Conservation (phyloP, 2,113 vertebrate species). For the Harpagus bidentatus region DNA sequence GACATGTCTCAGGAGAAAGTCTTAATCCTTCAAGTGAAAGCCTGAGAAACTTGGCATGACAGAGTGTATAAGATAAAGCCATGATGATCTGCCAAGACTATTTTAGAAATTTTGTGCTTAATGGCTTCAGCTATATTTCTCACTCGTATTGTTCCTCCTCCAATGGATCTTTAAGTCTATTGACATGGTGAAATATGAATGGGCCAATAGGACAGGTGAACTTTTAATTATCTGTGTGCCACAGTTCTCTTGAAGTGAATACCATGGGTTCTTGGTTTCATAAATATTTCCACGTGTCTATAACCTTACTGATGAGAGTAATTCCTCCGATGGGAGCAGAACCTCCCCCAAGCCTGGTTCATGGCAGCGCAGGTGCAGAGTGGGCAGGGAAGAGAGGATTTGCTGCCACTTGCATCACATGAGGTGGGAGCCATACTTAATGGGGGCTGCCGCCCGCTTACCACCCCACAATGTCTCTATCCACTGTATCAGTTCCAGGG, state of each 20-base stretch:
- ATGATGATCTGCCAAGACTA: not conserved
- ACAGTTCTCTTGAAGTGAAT: not conserved
- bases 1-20: constrained; percentile 22
- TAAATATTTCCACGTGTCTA: not conserved
- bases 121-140: constrained; percentile 13
- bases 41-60: constrained; percentile 40
- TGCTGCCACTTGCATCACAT: not conserved
- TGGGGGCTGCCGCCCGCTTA: not conserved
- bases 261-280: not conserved
- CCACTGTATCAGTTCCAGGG: not conserved
- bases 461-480: not conserved
- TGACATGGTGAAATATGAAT: not conserved
- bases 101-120: constrained; percentile 30
- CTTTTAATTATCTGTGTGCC: not conserved
- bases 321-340: not conserved
- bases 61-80: constrained; percentile 16
- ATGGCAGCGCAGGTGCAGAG: not conserved
- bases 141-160: not conserved
- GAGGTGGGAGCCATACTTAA: not conserved
- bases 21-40: constrained; percentile 49
- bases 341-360: not conserved
- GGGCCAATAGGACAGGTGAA: not conserved
- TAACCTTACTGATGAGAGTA: not conserved
- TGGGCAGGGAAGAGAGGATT: not conserved
- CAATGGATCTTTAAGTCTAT: not conserved